Conservation (phyloP, 2,113 vertebrate genomes). For the Cephalopterus ornatus region DNA sequence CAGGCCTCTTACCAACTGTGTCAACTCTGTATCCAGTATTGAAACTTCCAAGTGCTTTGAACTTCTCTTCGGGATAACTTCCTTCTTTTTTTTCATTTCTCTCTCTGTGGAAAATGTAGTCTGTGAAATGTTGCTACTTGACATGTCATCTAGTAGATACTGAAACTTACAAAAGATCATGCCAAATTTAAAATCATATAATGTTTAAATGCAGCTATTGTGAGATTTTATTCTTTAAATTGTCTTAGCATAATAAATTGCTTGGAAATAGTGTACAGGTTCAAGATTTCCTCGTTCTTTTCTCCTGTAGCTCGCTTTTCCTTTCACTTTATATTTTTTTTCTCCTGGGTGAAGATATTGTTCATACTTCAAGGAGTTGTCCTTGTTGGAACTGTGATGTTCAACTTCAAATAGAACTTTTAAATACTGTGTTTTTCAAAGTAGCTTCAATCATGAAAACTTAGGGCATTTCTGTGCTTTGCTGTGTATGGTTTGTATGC, state of each 20-base stretch:
- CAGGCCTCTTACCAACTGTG: neutral
- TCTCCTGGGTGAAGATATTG: neutral
- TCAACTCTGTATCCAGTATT: neutral
- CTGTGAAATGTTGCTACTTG: neutral
- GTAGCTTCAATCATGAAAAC: neutral
- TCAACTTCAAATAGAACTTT: neutral
- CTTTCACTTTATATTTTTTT: neutral
- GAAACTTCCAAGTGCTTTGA: neutral
- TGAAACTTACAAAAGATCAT: neutral
- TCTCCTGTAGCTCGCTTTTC: neutral
- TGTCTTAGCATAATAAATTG: neutral
- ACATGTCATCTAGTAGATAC: neutral
- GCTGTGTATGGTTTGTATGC: neutral
- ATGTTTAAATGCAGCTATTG: neutral
- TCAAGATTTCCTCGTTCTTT: neutral
- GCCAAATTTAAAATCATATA: neutral
- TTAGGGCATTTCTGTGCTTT: neutral
- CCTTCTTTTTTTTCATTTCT: too few relatives aligned
- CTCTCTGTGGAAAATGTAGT: neutral
- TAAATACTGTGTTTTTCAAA: neutral
- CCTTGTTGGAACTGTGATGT: neutral
- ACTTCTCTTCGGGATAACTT: neutral
- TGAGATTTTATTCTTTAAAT: neutral
- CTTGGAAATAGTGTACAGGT: neutral
- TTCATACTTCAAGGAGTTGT: neutral